Evolutionary conservation across 2,113 vertebrate species (phyloP).

Genomic region (Neotragus pygmaeus): DNA sequence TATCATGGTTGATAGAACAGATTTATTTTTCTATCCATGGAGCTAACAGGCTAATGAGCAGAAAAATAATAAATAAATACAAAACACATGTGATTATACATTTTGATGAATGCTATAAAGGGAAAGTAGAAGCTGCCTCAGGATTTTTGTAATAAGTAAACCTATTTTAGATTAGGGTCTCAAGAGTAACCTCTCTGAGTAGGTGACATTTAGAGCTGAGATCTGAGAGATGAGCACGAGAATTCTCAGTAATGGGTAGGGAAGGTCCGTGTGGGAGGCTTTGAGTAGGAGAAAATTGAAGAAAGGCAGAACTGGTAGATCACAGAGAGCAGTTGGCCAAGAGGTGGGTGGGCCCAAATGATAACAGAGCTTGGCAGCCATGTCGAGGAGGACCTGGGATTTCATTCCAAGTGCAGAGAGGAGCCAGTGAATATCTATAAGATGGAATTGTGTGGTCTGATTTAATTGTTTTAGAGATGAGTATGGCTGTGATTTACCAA

Average conservation of each 20-base stretch:
- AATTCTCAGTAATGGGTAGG: neutral
- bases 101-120: neutral
- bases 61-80: neutral
- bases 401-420: neutral
- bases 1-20: neutral
- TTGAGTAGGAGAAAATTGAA: slow-evolving; percentile 8
- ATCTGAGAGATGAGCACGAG: slow-evolving; percentile 24
- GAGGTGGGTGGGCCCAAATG: neutral
- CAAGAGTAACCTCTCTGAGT: slow-evolving; percentile 26
- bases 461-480: neutral
- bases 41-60: neutral
- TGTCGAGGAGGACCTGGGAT: neutral
- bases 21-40: neutral
- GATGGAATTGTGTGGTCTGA: neutral
- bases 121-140: neutral
- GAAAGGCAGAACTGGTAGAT: neutral
- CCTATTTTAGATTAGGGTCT: slow-evolving; percentile 37
- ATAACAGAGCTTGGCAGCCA: neutral
- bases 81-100: neutral
- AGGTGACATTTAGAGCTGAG: slow-evolving; percentile 48
- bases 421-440: neutral
- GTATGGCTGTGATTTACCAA: neutral
- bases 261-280: neutral
- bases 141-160: slow-evolving; percentile 20
- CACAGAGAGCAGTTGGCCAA: neutral